These are phyloP conservation scores for Conchocele bisecta DNA, from an alignment of 2,888 invertebrate genomes.

Conservation along the genomic window DNA sequence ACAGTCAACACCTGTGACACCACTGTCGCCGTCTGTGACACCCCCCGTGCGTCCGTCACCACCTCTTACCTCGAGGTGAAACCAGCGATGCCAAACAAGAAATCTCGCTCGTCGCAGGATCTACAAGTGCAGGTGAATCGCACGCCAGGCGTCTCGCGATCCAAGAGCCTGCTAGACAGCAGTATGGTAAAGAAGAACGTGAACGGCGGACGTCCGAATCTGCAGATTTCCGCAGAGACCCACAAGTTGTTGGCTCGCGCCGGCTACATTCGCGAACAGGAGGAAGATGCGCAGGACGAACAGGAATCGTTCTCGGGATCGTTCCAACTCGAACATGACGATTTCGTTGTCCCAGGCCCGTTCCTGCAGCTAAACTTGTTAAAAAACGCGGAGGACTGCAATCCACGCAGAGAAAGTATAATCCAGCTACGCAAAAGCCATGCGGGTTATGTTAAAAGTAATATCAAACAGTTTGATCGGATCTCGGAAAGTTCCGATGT, in stretches of 20 bases:
- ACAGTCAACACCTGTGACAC: too few species aligned
- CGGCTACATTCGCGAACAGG: conserved; percentile 67
- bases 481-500: conserved; percentile 49
- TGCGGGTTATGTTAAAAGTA: conserved; percentile 72
- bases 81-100: conserved; percentile 18
- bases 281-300: conserved; percentile 18
- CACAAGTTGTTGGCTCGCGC: conserved; percentile 75
- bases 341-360: conserved; percentile 52
- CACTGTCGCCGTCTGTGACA: too few species aligned
- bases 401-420: conserved; percentile 73
- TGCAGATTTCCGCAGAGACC: conserved; percentile 75
- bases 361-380: conserved; percentile 52
- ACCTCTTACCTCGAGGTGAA: too few species aligned
- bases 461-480: conserved; percentile 65
- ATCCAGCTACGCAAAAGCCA: conserved; percentile 67
- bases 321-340: conserved; percentile 49
- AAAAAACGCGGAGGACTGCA: conserved; percentile 65
- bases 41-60: too few species aligned
- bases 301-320: too few species aligned
- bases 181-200: conserved; percentile 41
- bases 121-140: conserved; percentile 34
- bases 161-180: conserved; percentile 62
- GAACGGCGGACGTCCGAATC: conserved; percentile 66
- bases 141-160: conserved; percentile 58
- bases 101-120: conserved; percentile 56